phyloP scores from a whole-genome alignment of 2,113 vertebrate species.

The Leptobrachium ailaonicum region DNA sequence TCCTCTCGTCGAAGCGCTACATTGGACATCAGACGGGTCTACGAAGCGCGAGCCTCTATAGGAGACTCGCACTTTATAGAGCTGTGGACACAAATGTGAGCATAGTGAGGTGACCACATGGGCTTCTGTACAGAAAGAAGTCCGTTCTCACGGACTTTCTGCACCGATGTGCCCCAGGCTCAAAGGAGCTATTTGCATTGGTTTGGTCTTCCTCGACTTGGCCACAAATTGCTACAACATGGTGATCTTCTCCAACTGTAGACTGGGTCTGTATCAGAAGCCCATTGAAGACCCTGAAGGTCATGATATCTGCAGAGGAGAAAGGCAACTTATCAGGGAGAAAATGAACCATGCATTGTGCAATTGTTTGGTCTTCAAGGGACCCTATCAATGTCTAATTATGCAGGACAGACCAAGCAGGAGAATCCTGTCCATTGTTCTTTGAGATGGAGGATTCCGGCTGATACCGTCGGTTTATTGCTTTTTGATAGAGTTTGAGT shows the following conservation, averaged over 20 bases:
- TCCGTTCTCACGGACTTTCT: too few relatives aligned
- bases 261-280: constrained; percentile 6
- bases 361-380: constrained; percentile 2
- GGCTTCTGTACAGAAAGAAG: too few relatives aligned
- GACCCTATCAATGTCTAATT: constrained; percentile 18
- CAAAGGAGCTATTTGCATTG: too few relatives aligned
- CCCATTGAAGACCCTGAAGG: constrained; percentile 9
- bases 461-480: constrained; percentile 8
- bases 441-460: background rate
- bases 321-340: background rate
- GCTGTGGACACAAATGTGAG: too few relatives aligned
- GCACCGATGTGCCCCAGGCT: too few relatives aligned
- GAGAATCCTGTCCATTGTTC: constrained; percentile 24
- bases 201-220: too few relatives aligned
- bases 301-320: constrained; percentile 7
- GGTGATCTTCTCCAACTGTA: background rate
- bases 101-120: too few relatives aligned
- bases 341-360: background rate
- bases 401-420: background rate
- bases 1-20: too few relatives aligned
- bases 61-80: too few relatives aligned
- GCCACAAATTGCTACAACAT: background rate
- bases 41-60: too few relatives aligned
- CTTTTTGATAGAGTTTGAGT: constrained; percentile 4
- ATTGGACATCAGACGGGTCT: too few relatives aligned